phyloP scores from a whole-genome alignment of 1,140 invertebrate species.

The Amphibalanus amphitrite region DNA sequence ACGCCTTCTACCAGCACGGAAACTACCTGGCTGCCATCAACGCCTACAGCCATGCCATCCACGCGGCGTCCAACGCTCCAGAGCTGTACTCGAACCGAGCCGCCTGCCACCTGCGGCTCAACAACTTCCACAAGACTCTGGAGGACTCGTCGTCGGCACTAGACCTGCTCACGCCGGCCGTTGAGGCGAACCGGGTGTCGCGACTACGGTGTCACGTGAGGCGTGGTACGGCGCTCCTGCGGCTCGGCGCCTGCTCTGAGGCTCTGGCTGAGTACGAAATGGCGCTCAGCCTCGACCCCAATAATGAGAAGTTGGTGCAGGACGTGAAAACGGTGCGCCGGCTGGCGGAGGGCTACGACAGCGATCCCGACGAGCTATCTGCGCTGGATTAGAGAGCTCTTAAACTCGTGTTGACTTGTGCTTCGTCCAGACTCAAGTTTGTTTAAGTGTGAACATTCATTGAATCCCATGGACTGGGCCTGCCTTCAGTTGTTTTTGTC shows the following conservation, averaged over 20 bases:
- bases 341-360: no score
- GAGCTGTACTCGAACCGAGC: neutral
- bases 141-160: constrained; percentile 1
- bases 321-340: no score
- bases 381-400: no score
- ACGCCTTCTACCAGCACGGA: neutral
- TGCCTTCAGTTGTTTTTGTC: no score
- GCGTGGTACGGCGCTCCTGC: neutral
- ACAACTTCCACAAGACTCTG: constrained; percentile 3
- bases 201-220: neutral
- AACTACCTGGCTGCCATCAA: neutral
- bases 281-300: neutral
- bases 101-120: neutral
- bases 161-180: constrained; percentile 4
- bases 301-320: neutral
- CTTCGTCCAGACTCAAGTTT: no score
- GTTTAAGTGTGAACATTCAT: no score
- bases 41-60: neutral
- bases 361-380: no score
- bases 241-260: neutral
- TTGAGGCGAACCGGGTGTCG: neutral
- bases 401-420: no score
- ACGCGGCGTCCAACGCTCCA: neutral
- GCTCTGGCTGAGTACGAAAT: neutral
- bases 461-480: no score